Base-by-base conservation (phyloP, 2,113 vertebrate genomes). In the Cephalopholis sonnerati region DNA sequence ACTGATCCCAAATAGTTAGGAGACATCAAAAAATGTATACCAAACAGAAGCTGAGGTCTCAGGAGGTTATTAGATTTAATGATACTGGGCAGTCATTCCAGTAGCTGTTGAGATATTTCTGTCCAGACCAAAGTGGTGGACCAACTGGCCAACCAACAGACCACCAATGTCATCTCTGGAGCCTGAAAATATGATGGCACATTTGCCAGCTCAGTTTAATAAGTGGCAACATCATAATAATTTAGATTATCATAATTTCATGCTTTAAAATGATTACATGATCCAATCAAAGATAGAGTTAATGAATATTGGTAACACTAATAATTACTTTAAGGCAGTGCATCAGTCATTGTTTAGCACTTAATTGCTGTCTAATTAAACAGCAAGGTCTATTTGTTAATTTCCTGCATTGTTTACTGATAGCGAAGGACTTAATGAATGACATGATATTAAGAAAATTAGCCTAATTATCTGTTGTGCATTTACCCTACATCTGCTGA, bases 311-410 rank as follows among this genome's bases (percentile, higher is more conserved):
- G 54, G 25, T 27, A 68, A 48, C 36, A 51, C 20, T 63, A 20
- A 70, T 80, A 67, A 74, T 62, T 64, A 44, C 9, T 80, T 62
- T 39, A 29, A 75, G 73, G 58, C 64, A 53, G 76, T 6, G 15
- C 68, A 81, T 90, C 29, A 41, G 29, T 75, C 77, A 68, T 63
- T 67, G 74, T 81, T 81, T 64, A 41, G 57, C 29, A 24, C 39
- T 29, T 87, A 61, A 83, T 82, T 75, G 12, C n/a, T 51, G 73
- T 46, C 41, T 68, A 51, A 82, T 70, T 62, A 75, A 63, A 63
- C n/a, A 61, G 17, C 11, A 5, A 48, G n/a, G 36, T 22, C 27
- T 44, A 15, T 73, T 32, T 72, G 11, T 65, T 62, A 6, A 63
- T 58, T 61, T 55, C 22, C 32, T 41, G n/a, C 20, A 63, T 27